Base-by-base conservation (phyloP, 2,113 vertebrate genomes). In the Anarrhichthys ocellatus region DNA sequence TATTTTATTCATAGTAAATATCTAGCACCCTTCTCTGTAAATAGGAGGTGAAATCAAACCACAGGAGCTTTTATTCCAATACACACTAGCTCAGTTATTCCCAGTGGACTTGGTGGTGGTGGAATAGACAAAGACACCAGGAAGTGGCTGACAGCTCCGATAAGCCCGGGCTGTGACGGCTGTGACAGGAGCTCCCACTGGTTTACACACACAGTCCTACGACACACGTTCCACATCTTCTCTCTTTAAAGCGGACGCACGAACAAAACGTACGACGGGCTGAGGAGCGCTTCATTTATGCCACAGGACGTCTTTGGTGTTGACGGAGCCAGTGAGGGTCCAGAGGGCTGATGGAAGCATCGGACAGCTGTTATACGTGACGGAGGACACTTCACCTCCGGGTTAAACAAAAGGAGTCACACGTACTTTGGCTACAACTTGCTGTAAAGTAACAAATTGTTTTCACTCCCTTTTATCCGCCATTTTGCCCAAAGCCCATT, bases 81-180 rank as follows among this genome's bases (percentile, higher is more conserved):
- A 27, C 56, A 63, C 29, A 50, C 73, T 67, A n/a, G 42, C 36
- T 58, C 20, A 48, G 48, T 66, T 59, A 24, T 78, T 58, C 70
- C 82, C 29, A 1, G 24, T 40, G 56, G 74, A 70, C 52, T 38
- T 6, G 69, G 8, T 56, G 68, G 65, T 72, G 59, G 29, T 84
- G 44, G 65, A 79, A 81, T 83, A 56, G 52, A 88, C 34, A 73
- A 82, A 78, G 77, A 83, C 29, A 83, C 34, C 32, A 76, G 61
- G 46, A 50, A 42, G 66, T 40, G 67, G n/a, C 73, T 61, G 86
- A 68, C 79, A 88, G 42, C 80, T 82, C 48, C 78, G 80, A 77
- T 72, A 72, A 84, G 67, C 29, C 74, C 24, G 61, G 44, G n/a
- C 69, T 29, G 14, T 81, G 82, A 86, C 81, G 78, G 78, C 62